Conservation (phyloP, 2,113 vertebrate species). For the Apodemus sylvaticus region DNA sequence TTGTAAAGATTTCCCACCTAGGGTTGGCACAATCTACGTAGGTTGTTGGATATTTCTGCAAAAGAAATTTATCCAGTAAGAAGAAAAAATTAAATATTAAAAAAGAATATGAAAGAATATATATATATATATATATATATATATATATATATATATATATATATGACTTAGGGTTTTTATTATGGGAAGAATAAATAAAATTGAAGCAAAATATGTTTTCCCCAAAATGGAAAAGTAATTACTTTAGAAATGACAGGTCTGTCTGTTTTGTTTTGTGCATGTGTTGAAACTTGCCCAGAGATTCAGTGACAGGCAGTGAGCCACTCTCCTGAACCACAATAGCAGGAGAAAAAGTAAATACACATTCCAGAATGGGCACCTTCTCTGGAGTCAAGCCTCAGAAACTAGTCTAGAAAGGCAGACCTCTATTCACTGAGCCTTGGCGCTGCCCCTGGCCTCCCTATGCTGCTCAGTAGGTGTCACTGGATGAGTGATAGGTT, state of each 20-base stretch:
- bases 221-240: background rate
- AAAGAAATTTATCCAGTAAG: background rate
- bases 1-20: background rate
- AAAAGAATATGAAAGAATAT: background rate
- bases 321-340: constrained; percentile 14
- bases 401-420: background rate
- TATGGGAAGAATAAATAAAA: background rate
- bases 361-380: background rate
- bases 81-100: constrained; percentile 28
- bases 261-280: background rate
- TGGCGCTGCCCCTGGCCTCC: background rate
- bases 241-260: background rate
- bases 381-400: background rate
- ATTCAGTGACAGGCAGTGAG: background rate
- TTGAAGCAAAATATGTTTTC: background rate
- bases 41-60: background rate
- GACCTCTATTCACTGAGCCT: background rate
- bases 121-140: too few species aligned
- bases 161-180: background rate
- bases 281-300: constrained; percentile 24
- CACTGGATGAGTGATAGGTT: constrained; percentile 61
- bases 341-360: background rate
- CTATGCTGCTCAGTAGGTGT: background rate
- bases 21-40: background rate
- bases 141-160: too few species aligned